Evolutionary conservation across 2,888 invertebrate genomes (phyloP), one percentile per base, ranked within the genome.

Genomic region (Temnothorax rugatulus): DNA sequence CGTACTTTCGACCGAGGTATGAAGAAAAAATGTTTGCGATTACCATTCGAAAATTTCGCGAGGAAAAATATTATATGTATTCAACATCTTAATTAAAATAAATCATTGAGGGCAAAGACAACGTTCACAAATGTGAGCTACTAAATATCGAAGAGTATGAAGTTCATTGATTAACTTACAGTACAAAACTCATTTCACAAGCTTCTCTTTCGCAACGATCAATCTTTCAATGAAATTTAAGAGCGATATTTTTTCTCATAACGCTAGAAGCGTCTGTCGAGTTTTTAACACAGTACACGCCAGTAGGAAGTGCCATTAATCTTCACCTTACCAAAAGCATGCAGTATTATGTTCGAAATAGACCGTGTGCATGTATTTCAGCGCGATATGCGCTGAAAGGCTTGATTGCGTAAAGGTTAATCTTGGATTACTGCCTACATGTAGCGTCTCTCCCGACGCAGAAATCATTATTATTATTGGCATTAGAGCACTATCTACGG

Each of bases 331-430:
- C 13, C 25, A 44, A 52, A 71, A 34, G 44, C 44, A 34, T 7
- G 11, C 57, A 21, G 44, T 68, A 13, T 57, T 15, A n/a, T 57
- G 7, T 11, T 34, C 34, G 7, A 79, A 79, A 21, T 73, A 34
- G 47, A 47, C 18, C n/a, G 34, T 4, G 44, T 2, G 21, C 15
- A n/a, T 50, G 21, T 47, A 4, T 57, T 57, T 54, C n/a, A 34
- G 15, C 44, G 21, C 38, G 18, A 59, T 38, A 25, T n/a, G 25
- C 18, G 25, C 18, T 34, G 41, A 41, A 66, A 25, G n/a, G 18
- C 66, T 59, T 50, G 52, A 54, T n/a, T 41, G n/a, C 21, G 52
- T 25, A 68, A 77, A 18, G 38, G n/a, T 69, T 71, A 79, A 71
- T 79, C 69, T 71, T 50, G 47, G 21, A 71, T 79, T 59, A 73